Conservation (phyloP, 2,113 vertebrate genomes). For the Pseudonaja textilis region DNA sequence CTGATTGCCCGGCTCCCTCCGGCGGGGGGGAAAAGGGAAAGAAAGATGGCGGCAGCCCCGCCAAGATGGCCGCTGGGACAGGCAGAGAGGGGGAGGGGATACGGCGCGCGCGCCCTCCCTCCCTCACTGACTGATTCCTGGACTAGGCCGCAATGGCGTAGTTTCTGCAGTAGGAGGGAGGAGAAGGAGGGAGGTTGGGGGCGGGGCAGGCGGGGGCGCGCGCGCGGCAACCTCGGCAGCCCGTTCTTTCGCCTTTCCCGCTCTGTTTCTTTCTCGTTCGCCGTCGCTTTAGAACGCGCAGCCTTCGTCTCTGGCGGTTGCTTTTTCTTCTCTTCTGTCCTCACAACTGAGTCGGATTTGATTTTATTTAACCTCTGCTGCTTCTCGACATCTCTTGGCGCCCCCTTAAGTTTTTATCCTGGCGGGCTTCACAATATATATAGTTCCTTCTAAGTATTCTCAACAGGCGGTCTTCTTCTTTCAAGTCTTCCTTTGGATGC, state of each 20-base stretch:
- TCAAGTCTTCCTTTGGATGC: slow-evolving; percentile 14
- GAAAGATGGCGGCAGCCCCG: slow-evolving; percentile 58
- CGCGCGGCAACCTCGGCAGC: slow-evolving; percentile 20
- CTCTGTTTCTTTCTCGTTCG: too few species aligned
- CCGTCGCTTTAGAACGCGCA: background rate
- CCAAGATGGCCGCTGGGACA: slow-evolving; percentile 67
- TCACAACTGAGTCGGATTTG: background rate
- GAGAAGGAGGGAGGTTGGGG: slow-evolving; percentile 56
- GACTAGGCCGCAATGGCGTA: slow-evolving; percentile 93
- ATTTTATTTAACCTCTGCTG: background rate
- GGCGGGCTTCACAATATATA: background rate
- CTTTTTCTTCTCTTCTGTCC: too few species aligned
- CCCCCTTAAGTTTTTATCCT: background rate
- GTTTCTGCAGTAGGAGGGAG: slow-evolving; percentile 76
- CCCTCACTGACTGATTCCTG: slow-evolving; percentile 49
- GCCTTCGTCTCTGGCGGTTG: background rate
- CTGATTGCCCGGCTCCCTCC: slow-evolving; percentile 67
- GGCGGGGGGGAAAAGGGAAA: slow-evolving; percentile 61
- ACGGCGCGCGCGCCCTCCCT: background rate
- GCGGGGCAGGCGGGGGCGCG: slow-evolving; percentile 31
- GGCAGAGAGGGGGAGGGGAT: slow-evolving; percentile 55
- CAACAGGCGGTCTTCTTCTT: slow-evolving; percentile 2
- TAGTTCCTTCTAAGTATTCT: background rate
- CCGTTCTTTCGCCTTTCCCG: background rate
- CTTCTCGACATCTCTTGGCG: background rate